These are phyloP conservation scores for Miniopterus natalensis DNA, from an alignment of 2,113 vertebrate genomes.

Conservation along the genomic window DNA sequence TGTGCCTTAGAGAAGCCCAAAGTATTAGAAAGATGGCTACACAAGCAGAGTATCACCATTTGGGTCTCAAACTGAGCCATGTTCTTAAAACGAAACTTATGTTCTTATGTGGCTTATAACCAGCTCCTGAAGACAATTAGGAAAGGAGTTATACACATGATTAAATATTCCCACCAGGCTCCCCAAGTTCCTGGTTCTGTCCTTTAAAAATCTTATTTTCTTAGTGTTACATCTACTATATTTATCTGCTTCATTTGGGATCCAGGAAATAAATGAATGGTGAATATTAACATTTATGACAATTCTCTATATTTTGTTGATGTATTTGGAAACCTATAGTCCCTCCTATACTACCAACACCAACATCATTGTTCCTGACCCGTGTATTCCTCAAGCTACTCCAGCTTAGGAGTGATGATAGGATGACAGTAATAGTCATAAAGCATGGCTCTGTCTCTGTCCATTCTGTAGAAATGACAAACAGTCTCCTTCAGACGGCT, in stretches of 20 bases:
- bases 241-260: background rate
- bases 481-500: background rate
- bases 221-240: background rate
- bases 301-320: background rate
- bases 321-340: background rate
- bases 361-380: background rate
- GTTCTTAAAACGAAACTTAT: background rate
- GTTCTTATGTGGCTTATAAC: background rate
- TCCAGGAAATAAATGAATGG: background rate
- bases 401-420: background rate
- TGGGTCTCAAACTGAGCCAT: background rate
- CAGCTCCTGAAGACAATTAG: background rate
- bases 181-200: background rate
- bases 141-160: background rate
- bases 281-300: background rate
- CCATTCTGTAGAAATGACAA: background rate
- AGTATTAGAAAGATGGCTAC: background rate
- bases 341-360: background rate
- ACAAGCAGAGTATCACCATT: background rate
- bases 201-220: background rate
- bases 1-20: background rate
- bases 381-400: background rate
- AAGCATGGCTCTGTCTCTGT: background rate
- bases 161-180: background rate
- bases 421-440: conserved; percentile 13